Conservation (phyloP, 2,888 invertebrate species). For the Gastrophysa polygoni region DNA sequence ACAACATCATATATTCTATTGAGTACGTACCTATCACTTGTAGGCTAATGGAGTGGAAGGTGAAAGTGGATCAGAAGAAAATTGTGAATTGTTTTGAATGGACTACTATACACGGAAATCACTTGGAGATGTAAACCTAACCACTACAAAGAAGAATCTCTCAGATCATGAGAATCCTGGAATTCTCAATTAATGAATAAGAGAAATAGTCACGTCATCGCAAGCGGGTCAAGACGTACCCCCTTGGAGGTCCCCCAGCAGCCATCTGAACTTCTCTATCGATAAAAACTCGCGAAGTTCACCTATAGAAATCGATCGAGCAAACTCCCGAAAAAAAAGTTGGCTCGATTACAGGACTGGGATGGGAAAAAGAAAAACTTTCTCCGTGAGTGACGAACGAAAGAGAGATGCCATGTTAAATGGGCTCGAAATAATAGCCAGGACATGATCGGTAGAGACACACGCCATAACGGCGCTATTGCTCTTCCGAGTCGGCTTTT, state of each 20-base stretch:
- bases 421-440: slow-evolving; percentile 59
- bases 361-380: slow-evolving; percentile 38
- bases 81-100: no score
- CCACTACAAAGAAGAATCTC: no score
- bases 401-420: slow-evolving; percentile 54
- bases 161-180: no score
- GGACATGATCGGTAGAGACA: slow-evolving; percentile 54
- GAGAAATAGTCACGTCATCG: no score
- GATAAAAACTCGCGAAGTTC: slow-evolving; percentile 12
- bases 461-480: slow-evolving; percentile 51
- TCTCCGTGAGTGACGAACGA: slow-evolving; percentile 53
- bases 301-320: slow-evolving; percentile 41
- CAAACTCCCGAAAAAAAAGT: slow-evolving; percentile 35
- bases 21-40: no score
- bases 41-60: no score
- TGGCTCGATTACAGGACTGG: slow-evolving; percentile 36
- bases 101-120: no score
- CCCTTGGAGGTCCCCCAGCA: neutral
- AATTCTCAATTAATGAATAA: no score
- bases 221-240: no score
- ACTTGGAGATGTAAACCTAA: no score
- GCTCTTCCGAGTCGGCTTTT: slow-evolving; percentile 32
- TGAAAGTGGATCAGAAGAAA: no score
- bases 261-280: neutral
- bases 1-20: no score